Evolutionary conservation across 2,113 vertebrate species (phyloP).

Genomic region (Toxotes chatareus): DNA sequence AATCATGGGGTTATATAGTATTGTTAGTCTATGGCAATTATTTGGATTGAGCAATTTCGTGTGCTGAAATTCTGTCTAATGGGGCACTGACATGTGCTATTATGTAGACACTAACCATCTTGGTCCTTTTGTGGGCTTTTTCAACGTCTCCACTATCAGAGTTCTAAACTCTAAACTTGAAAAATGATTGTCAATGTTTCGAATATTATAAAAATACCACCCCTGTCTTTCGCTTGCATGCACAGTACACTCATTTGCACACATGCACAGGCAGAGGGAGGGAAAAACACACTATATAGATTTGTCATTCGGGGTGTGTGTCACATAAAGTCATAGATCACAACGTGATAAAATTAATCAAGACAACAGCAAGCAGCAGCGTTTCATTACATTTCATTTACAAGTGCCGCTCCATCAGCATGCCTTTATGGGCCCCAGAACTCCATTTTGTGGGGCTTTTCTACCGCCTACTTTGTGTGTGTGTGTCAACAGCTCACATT

Average conservation of each 20-base stretch:
- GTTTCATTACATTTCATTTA: constrained; percentile 71
- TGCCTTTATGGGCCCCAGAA: constrained; percentile 49
- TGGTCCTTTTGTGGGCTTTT: background rate
- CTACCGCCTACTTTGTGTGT: constrained; percentile 42
- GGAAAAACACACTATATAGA: constrained; percentile 1
- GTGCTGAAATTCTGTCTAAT: background rate
- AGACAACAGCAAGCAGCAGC: constrained; percentile 52
- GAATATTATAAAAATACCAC: background rate
- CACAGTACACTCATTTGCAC: background rate
- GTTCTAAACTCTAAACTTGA: background rate
- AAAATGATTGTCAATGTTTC: constrained; percentile 21
- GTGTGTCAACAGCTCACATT: constrained; percentile 59
- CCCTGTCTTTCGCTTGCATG: background rate
- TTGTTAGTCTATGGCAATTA: constrained; percentile 1
- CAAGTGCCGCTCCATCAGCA: constrained; percentile 55
- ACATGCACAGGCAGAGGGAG: background rate
- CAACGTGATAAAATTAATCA: constrained; percentile 44
- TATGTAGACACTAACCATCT: background rate
- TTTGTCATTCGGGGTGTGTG: constrained; percentile 28
- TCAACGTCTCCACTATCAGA: background rate
- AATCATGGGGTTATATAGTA: constrained; percentile 17
- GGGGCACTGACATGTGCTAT: constrained; percentile 1
- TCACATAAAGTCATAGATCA: constrained; percentile 40
- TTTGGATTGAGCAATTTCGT: constrained; percentile 14
- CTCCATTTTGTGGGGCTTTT: constrained; percentile 61